Base-by-base conservation (phyloP, 2,113 vertebrate species). In the Sceloporus tristichus region DNA sequence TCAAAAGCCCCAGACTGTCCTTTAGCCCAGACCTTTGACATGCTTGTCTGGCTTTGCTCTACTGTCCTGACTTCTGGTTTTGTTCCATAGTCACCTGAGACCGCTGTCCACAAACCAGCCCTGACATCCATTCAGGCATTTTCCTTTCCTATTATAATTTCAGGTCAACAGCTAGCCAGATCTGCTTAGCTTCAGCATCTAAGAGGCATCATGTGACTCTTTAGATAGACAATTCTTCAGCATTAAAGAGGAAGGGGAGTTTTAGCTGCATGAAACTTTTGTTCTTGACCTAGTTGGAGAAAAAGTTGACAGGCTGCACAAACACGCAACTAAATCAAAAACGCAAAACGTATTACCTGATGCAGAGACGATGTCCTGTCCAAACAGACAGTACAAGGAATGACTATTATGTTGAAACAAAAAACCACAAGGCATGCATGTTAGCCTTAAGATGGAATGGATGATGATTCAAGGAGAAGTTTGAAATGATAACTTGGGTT, bases 401-500 rank as follows among this genome's bases (percentile, higher is more conserved):
- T 42, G 53, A 54, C 82, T 34, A 73, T 84, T 84, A 73, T 4
- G 3, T 11, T 73, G 68, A 84, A 84, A 73, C 21, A 84, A 38
- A 83, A 56, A 73, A 29, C 68, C 66, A 71, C 16, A 73, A 73
- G 68, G 42, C 82, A 73, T 54, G 68, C 29, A 73, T 29, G 70
- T 83, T 34, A 73, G 25, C 68, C 68, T 23, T 21, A 53, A 83
- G 27, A 5, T 29, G 27, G 66, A 53, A 68, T 8, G 3, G 40
- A 84, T 34, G 29, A 53, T 21, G 53, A 84, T 73, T 84, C 42
- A 84, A 84, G 53, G 48, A 5, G 82, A 84, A 84, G 82, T 71
- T 71, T 54, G 29, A 84, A 84, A 84, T 23, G 16, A 42, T 21
- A 29, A 54, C 9, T 34, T 53, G 25, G 40, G 40, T 70, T 48